These are phyloP conservation scores for mouse (Mus musculus) DNA, from an alignment of 2,113 vertebrate genomes.

Conservation along the genomic window DNA sequence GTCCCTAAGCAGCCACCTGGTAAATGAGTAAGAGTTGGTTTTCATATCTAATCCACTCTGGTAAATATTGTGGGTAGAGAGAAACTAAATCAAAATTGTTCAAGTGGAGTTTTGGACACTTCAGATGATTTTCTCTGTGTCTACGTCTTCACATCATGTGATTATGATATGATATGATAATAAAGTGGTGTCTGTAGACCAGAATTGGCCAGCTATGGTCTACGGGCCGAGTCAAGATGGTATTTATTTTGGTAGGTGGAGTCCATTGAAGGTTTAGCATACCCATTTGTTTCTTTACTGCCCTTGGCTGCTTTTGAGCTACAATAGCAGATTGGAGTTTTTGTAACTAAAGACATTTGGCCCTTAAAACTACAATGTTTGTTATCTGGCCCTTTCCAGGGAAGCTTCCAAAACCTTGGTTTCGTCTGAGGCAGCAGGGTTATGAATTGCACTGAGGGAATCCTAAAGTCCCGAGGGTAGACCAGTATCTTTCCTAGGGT, in stretches of 20 bases:
- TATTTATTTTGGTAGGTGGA: background rate
- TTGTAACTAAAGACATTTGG: background rate
- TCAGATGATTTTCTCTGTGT: constrained; percentile 1
- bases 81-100: constrained; percentile 59
- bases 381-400: background rate
- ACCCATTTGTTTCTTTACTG: background rate
- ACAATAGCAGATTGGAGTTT: background rate
- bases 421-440: background rate
- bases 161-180: background rate
- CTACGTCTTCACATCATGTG: background rate
- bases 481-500: background rate
- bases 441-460: background rate
- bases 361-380: background rate
- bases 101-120: background rate
- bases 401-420: background rate
- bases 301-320: background rate
- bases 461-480: background rate
- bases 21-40: constrained; percentile 12
- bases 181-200: background rate
- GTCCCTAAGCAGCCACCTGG: background rate
- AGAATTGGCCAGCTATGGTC: background rate
- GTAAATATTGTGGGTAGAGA: constrained; percentile 7
- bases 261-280: background rate
- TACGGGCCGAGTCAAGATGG: background rate
- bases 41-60: constrained; percentile 36